phyloP scores from a whole-genome alignment of 2,113 vertebrate species.

The Pelecanoides urinatrix region DNA sequence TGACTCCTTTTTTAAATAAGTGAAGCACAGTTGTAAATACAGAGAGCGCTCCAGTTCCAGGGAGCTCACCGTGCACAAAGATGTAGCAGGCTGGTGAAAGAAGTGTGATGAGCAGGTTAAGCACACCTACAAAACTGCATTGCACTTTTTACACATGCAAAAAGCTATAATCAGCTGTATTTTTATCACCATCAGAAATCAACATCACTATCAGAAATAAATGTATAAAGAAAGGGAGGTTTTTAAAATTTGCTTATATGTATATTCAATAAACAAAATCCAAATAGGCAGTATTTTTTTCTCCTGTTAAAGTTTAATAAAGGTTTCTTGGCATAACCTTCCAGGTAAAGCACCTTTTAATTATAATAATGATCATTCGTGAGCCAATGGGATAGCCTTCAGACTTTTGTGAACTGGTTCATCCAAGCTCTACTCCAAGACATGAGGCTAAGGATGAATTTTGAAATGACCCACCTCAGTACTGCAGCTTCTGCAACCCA shows the following conservation, averaged over 20 bases:
- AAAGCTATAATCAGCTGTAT: not conserved
- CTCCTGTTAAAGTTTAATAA: not conserved
- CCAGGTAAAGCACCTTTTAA: not conserved
- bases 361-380: not conserved
- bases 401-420: not conserved
- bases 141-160: not conserved
- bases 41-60: not conserved
- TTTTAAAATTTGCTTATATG: not conserved
- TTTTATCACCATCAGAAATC: not conserved
- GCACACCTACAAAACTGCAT: not conserved
- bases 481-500: not conserved
- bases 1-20: not conserved
- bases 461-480: not conserved
- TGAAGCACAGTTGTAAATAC: not conserved
- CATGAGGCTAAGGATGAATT: not conserved
- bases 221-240: not conserved
- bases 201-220: not conserved
- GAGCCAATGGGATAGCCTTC: not conserved
- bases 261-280: not conserved
- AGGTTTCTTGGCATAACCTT: not conserved
- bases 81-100: not conserved
- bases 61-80: not conserved
- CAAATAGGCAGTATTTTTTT: not conserved
- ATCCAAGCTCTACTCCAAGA: not conserved
- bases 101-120: not conserved